Base-by-base conservation (phyloP, 2,113 vertebrate genomes). In the Indri indri region DNA sequence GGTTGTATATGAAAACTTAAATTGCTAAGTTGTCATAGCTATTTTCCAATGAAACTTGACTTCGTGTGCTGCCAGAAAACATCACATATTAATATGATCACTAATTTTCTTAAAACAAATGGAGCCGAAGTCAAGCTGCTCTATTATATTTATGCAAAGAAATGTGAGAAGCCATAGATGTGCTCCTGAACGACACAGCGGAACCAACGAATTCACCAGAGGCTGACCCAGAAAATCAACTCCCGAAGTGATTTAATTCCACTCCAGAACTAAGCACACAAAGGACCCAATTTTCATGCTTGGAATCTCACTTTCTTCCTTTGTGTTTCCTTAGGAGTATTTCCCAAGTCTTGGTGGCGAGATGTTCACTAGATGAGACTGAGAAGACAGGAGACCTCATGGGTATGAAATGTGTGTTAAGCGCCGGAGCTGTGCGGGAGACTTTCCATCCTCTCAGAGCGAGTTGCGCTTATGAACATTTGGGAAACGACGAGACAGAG, bases 31-130 rank as follows among this genome's bases (percentile, higher is more conserved):
- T 94, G 88, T 61, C 93, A 83, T 22, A 82, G 84, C 63, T 83
- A 70, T 73, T 97, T 82, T 94, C 50, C 50, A 76, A 61, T 87
- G 81, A 95, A 97, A 93, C n/a, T 74, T 68, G 40, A 76, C 52
- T 92, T 84, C 34, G 3, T 73, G 2, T 94, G 32, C 59, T 63
- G 42, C 10, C 52, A 96, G 45, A 93, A 93, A 77, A 6, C 25
- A 65, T 76, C 37, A 30, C 8, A 37, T 23, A 7, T 30, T 61
- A 81, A 92, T 13, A n/a, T 32, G 12, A 88, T 45, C 45, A 82
- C 50, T 37, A 61, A 52, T 40, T 96, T 63, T 61, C 45, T 82
- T 45, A 76, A 54, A 90, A 97, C 52, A 89, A 65, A 73, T 45
- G 8, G 22, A 85, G 6, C 8, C 42, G 88, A 79, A 95, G 54